These are phyloP conservation scores for Flexamia atlantica DNA, from an alignment of 2,888 invertebrate species.

Conservation along the genomic window DNA sequence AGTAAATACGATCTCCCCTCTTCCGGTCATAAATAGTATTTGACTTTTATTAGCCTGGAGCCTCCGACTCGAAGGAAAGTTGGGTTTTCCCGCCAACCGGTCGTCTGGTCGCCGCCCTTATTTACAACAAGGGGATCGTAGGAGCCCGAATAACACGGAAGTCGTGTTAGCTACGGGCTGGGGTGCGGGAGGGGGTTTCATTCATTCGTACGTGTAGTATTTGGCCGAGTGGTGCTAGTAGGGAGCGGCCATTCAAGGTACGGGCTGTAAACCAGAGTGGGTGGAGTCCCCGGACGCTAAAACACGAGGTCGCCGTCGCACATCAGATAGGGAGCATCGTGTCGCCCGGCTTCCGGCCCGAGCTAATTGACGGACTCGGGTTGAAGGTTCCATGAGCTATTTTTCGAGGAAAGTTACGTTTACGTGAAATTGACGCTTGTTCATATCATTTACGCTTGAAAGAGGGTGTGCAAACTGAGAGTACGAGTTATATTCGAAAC, in stretches of 20 bases:
- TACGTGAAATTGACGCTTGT: too few relatives aligned
- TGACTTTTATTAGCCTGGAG: too few relatives aligned
- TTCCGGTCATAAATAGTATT: too few relatives aligned
- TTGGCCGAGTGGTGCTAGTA: slow-evolving; percentile 16
- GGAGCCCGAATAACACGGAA: not conserved
- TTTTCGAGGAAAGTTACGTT: too few relatives aligned
- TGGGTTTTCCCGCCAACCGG: not conserved
- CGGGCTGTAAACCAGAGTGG: slow-evolving; percentile 22
- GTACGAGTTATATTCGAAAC: too few relatives aligned
- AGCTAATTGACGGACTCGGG: too few relatives aligned
- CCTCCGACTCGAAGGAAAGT: too few relatives aligned
- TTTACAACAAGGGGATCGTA: not conserved
- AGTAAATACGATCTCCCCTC: too few relatives aligned
- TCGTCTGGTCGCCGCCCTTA: not conserved
- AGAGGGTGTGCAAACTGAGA: too few relatives aligned
- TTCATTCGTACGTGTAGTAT: slow-evolving; percentile 33
- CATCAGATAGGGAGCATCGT: slow-evolving; percentile 39
- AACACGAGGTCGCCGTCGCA: slow-evolving; percentile 50
- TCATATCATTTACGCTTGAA: too few relatives aligned
- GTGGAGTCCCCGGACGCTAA: slow-evolving; percentile 46
- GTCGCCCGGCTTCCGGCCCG: slow-evolving; percentile 26
- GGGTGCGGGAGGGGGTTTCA: not conserved
- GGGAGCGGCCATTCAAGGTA: not conserved
- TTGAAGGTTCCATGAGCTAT: too few relatives aligned
- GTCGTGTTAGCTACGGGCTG: not conserved